These are phyloP conservation scores for Schizaphis graminum DNA, from an alignment of 2,888 invertebrate species.

Conservation along the genomic window DNA sequence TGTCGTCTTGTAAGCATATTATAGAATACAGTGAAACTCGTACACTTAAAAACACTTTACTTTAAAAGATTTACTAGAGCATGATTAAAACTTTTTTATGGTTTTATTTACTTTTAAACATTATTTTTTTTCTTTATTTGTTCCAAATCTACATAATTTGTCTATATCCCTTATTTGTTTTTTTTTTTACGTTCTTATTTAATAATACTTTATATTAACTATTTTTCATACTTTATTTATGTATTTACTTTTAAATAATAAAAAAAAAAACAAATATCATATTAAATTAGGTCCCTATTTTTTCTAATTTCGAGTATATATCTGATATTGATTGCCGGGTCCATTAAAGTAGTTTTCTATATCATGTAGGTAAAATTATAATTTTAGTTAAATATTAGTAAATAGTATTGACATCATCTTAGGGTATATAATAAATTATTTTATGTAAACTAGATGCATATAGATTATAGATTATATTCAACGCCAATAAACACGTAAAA, in stretches of 20 bases:
- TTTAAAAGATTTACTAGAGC: background rate
- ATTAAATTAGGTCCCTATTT: background rate
- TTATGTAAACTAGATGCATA: background rate
- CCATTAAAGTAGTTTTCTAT: background rate
- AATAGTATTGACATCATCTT: background rate
- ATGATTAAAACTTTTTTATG: background rate
- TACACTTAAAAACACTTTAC: background rate
- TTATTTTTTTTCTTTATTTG: background rate
- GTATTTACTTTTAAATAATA: background rate
- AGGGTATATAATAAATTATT: background rate
- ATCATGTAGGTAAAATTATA: background rate
- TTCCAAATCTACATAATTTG: background rate
- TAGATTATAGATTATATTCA: background rate
- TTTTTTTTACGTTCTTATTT: background rate
- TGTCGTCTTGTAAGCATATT: background rate
- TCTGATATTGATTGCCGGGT: background rate
- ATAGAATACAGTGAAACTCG: background rate
- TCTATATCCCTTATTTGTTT: background rate
- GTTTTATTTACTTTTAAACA: too few species aligned
- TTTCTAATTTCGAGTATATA: background rate
- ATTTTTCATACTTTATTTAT: background rate
- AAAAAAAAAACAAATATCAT: background rate
- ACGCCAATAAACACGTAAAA: slow-evolving; percentile 2
- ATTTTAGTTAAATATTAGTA: background rate
- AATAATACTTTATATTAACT: background rate